Evolutionary conservation across 2,797 vertebrate species (phyloP), one percentile per base, ranked within the genome.

Genomic region (Myotis vivesi): DNA sequence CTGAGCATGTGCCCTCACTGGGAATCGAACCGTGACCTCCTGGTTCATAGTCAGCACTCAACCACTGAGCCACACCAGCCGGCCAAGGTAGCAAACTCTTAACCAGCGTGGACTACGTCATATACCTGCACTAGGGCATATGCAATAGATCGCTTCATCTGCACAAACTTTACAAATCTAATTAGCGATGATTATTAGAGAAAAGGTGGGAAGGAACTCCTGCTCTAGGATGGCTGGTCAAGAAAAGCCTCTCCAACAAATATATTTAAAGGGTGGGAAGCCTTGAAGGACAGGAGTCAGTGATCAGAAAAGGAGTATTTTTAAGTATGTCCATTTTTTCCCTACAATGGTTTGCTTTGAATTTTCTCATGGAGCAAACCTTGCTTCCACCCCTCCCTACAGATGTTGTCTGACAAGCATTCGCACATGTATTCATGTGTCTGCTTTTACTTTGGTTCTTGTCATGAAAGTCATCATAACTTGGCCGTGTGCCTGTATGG

Each of bases 401-500:
- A 87, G 25, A 82, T 33, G 11, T 64, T 79, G 85, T 59, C 69
- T 86, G 87, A 44, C 49, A 80, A 68, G 5, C 41, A 62, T 77
- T 33, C 75, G 12, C 10, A 36, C 16, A n/a, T 16, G 28, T 36
- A 44, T 66, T 57, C 49, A 3, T 2, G 33, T 30, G 3, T 7
- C 38, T 51, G 20, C 3, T 59, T 49, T 80, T 41, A 22, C 46
- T 76, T 87, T 69, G 46, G 75, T 59, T 69, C 33, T 82, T 62
- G 23, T 23, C 66, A 59, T 16, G 49, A 57, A 76, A 51, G 44
- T 28, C 41, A 36, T 57, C 68, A 13, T 66, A 69, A 11, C 3
- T 23, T 12, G 38, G 15, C 53, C 2, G 0, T 11, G 3, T 12
- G 10, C 10, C 3, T 9, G 8, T 6, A 4, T 19, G 51, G 12